Evolutionary conservation across 2,888 invertebrate species (phyloP), one percentile per base, ranked within the genome.

Genomic region (Ectemnius cavifrons): DNA sequence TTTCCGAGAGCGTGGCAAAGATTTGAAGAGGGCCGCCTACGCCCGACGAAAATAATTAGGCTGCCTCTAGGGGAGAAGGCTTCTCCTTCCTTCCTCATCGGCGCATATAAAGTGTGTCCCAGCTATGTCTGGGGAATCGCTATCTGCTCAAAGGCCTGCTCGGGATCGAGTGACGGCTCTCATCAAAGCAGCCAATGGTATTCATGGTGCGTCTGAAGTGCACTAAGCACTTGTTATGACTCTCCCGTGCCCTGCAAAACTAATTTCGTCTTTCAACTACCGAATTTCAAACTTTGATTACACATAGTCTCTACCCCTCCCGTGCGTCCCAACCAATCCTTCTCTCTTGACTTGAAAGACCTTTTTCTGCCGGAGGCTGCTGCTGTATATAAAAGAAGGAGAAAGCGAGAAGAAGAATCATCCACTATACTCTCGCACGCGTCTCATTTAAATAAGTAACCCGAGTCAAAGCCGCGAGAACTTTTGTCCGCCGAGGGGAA

Each of bases 231-330:
- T 27, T 65, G 37, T 37, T 37, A 37, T 37, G 37, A 37, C 37
- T 37, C 37, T 11, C 3, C 58, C 28, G 47, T 28, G 16, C 16
- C 56, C 23, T 56, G 70, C 72, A 64, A 71, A 73, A 78, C 71
- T 73, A 73, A 76, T 73, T 75, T 73, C 68, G 28, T 20, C 57
- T 37, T 37, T 37, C 58, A 62, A 69, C 67, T 67, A 67, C 49
- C 52, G 64, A 64, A 81, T 78, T 66, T 58, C 11, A 57, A 74
- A 74, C 61, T 69, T 77, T 67, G 70, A 73, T 75, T 64, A 74
- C 65, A 71, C 45, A 46, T 62, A 65, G 57, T 23, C 61, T 57
- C 61, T 57, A 49, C 8, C 37, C 8, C 8, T 11, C 37, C 4
- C 8, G 37, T 1, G 37, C 3, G 23, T 23, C 23, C 37, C 37